phyloP scores from a whole-genome alignment of 2,888 invertebrate species.

The Sarcophaga subvicina region DNA sequence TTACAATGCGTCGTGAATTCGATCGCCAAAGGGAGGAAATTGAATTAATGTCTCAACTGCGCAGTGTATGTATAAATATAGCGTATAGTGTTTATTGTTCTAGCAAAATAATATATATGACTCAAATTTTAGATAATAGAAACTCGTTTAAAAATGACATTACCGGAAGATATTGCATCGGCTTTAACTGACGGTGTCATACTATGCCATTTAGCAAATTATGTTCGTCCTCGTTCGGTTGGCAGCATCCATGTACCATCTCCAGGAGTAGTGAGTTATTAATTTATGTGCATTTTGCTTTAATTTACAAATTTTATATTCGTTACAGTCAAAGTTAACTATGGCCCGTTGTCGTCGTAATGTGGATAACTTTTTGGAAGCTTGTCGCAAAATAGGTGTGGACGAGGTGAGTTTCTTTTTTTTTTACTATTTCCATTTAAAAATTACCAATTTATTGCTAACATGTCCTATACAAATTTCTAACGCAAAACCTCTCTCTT shows the following conservation, averaged over 20 bases:
- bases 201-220: conserved; percentile 96
- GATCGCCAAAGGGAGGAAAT: conserved; percentile 95
- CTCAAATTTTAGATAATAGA: conserved; percentile 89
- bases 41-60: conserved; percentile 91
- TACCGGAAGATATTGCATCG: conserved; percentile 92
- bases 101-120: neutral
- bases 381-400: conserved; percentile 96
- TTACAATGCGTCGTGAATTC: conserved; percentile 95
- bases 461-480: conserved; percentile 36
- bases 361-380: conserved; percentile 97
- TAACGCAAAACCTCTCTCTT: conserved; percentile 41
- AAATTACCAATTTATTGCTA: conserved; percentile 22
- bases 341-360: conserved; percentile 96
- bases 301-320: conserved; percentile 45
- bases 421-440: conserved; percentile 4
- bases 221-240: conserved; percentile 94
- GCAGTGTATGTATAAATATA: conserved; percentile 85
- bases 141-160: conserved; percentile 92
- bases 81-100: neutral
- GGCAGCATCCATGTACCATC: conserved; percentile 97
- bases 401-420: conserved; percentile 84
- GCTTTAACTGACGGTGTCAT: conserved; percentile 96
- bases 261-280: conserved; percentile 90
- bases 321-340: conserved; percentile 96
- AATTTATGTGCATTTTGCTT: neutral